Percentiles rank a stretch among this genome's conserved stretches.
These are phyloP conservation scores for Acanthochromis polyacanthus DNA, from an alignment of 2,113 vertebrate genomes.

Conservation along the genomic window DNA sequence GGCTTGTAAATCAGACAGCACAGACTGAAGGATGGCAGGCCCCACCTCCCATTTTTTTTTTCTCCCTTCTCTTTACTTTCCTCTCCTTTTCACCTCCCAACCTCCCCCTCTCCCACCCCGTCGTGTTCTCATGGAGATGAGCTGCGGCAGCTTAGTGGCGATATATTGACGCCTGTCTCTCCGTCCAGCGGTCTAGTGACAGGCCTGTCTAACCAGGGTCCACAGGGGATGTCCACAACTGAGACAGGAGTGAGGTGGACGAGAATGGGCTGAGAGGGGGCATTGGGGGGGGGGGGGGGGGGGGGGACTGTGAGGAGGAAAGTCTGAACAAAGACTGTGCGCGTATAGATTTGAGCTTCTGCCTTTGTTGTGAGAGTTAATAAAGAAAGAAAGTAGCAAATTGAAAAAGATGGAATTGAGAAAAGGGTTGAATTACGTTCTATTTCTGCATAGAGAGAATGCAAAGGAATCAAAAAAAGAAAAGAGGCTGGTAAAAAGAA, in stretches of 20 bases:
- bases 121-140: slow-evolving; percentile 55
- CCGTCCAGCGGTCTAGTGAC: slow-evolving; percentile 57
- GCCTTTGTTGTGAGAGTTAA: slow-evolving; percentile 19
- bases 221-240: slow-evolving; percentile 41
- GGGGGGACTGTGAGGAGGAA: neutral
- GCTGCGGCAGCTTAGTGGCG: slow-evolving; percentile 49
- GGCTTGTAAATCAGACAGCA: slow-evolving; percentile 79
- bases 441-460: slow-evolving; percentile 34
- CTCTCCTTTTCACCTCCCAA: slow-evolving; percentile 40
- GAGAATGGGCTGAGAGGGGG: slow-evolving; percentile 39
- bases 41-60: slow-evolving; percentile 36
- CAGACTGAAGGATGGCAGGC: slow-evolving; percentile 59
- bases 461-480: slow-evolving; percentile 34
- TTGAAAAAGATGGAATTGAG: slow-evolving; percentile 21
- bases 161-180: slow-evolving; percentile 67
- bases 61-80: slow-evolving; percentile 4
- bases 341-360: slow-evolving; percentile 38
- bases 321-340: neutral
- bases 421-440: slow-evolving; percentile 37
- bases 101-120: slow-evolving; percentile 16
- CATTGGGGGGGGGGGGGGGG: slow-evolving; percentile 2
- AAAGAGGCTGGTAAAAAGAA: slow-evolving; percentile 32
- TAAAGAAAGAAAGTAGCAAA: slow-evolving; percentile 32
- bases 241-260: slow-evolving; percentile 31
- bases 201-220: slow-evolving; percentile 61